These are phyloP conservation scores for Sinosuthora webbiana DNA, from an alignment of 2,113 vertebrate genomes.

Conservation along the genomic window DNA sequence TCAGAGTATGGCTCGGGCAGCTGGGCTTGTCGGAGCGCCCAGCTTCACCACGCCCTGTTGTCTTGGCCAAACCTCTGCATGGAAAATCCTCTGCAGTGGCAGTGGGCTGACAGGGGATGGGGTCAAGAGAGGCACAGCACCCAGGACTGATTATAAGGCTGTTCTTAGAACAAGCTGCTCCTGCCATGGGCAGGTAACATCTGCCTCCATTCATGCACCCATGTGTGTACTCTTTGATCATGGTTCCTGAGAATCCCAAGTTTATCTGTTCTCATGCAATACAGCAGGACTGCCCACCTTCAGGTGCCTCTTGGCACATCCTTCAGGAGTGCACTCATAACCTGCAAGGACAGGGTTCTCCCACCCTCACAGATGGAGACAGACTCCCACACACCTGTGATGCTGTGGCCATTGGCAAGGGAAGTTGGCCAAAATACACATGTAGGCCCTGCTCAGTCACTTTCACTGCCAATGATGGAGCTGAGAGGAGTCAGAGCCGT, in stretches of 20 bases:
- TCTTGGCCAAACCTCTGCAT: not conserved
- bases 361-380: fast-evolving
- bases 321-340: not conserved
- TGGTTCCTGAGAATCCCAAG: not conserved
- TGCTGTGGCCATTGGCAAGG: fast-evolving
- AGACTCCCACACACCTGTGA: fast-evolving
- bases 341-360: not conserved
- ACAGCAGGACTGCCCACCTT: not conserved
- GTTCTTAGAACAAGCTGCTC: not conserved
- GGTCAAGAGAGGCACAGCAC: not conserved
- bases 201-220: fast-evolving
- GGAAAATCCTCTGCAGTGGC: fast-evolving
- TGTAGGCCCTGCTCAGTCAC: not conserved
- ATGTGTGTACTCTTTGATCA: fast-evolving
- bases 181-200: not conserved
- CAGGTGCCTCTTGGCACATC: not conserved
- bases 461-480: not conserved
- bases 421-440: not conserved
- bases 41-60: fast-evolving
- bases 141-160: not conserved
- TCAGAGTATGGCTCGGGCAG: fast-evolving
- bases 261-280: not conserved
- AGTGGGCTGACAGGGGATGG: not conserved
- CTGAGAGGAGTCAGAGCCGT: not conserved
- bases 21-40: not conserved